phyloP scores from a whole-genome alignment of 1,140 invertebrate genomes.

The Apis dorsata region DNA sequence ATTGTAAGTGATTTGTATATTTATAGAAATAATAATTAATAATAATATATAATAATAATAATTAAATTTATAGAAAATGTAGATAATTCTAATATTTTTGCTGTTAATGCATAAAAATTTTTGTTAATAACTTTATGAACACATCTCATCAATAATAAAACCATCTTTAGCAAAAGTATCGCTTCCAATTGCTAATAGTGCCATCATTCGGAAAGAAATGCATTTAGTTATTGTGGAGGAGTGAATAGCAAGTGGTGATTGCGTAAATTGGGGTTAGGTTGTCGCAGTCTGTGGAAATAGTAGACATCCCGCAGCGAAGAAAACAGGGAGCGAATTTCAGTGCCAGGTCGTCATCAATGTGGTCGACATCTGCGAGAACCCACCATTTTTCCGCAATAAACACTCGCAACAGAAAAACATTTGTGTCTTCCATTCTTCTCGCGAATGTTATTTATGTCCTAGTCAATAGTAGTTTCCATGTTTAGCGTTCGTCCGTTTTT shows the following conservation, averaged over 20 bases:
- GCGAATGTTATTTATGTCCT: slow-evolving; percentile 12
- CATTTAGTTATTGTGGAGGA: slow-evolving; percentile 56
- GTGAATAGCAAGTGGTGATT: slow-evolving; percentile 31
- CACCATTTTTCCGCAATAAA: slow-evolving; percentile 57
- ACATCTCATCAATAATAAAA: too few species aligned
- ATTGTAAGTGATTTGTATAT: too few species aligned
- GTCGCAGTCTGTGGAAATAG: background rate
- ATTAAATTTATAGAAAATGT: background rate
- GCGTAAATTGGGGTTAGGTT: slow-evolving; percentile 41
- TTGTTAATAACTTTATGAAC: background rate
- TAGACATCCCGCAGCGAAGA: slow-evolving; percentile 49
- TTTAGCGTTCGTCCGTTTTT: slow-evolving; percentile 1
- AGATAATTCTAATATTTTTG: background rate
- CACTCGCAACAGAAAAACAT: slow-evolving; percentile 23
- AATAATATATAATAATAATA: background rate
- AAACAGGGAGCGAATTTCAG: slow-evolving; percentile 54
- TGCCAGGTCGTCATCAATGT: slow-evolving; percentile 34
- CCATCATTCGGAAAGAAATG: background rate
- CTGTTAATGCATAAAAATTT: background rate
- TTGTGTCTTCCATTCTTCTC: slow-evolving; percentile 22
- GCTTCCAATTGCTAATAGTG: background rate
- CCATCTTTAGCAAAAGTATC: background rate
- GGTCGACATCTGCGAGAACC: slow-evolving; percentile 60
- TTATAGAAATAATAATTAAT: too few species aligned
- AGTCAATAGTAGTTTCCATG: background rate